These are phyloP conservation scores for Drosophila nigricruria DNA, from an alignment of 2,888 invertebrate species.

Conservation along the genomic window DNA sequence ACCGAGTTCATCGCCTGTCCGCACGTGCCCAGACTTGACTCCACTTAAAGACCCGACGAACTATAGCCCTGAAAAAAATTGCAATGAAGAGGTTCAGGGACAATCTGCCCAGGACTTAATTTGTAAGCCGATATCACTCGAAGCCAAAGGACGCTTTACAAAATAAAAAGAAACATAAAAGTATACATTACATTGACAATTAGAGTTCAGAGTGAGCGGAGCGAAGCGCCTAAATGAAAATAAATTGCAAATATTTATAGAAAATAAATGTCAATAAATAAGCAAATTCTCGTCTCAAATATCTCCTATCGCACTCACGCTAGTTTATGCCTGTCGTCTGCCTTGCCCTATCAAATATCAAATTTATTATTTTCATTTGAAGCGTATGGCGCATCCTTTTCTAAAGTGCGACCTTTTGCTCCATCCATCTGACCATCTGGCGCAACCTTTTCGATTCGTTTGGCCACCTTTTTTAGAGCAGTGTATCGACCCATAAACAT, in stretches of 20 bases:
- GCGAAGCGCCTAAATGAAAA: background rate
- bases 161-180: conserved; percentile 19
- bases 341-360: conserved; percentile 14
- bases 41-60: conserved; percentile 15
- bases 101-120: conserved; percentile 11
- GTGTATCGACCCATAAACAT: conserved; percentile 36
- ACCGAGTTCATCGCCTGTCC: conserved; percentile 53
- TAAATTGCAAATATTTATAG: conserved; percentile 7
- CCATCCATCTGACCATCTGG: no score
- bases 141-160: conserved; percentile 26
- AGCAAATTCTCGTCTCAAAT: background rate
- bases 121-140: conserved; percentile 45
- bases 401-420: background rate
- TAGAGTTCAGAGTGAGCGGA: background rate
- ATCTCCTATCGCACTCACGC: background rate
- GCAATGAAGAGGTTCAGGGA: conserved; percentile 5
- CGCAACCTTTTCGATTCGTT: conserved; percentile 23
- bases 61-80: background rate
- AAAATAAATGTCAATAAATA: conserved; percentile 5
- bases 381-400: conserved; percentile 1
- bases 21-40: conserved; percentile 52
- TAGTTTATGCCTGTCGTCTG: background rate
- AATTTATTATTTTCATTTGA: conserved; percentile 17
- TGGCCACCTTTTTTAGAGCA: conserved; percentile 9
- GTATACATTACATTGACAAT: conserved; percentile 49